Percentiles rank a stretch among this genome's conserved stretches.
Evolutionary conservation across 2,113 vertebrate genomes (phyloP).

Genomic region (Heptranchias perlo): DNA sequence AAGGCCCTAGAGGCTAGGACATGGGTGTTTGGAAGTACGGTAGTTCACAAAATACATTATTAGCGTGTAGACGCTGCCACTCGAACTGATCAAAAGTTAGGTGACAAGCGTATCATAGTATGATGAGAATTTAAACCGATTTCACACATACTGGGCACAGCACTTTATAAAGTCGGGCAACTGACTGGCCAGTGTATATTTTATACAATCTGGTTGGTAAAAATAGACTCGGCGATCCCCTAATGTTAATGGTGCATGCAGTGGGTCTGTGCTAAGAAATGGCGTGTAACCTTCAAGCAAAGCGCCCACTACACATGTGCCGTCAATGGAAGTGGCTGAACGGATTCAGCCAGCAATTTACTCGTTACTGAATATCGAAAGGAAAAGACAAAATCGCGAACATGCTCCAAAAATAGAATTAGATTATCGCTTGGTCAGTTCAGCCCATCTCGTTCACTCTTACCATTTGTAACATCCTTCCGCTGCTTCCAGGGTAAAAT

Average conservation of each 20-base stretch:
- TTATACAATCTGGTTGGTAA: background rate
- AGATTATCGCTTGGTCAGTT: background rate
- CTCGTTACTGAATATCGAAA: background rate
- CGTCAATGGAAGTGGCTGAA: background rate
- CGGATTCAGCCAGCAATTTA: background rate
- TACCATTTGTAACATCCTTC: conserved; percentile 94
- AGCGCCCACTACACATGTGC: background rate
- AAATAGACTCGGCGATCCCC: background rate
- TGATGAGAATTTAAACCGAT: background rate
- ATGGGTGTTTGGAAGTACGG: background rate
- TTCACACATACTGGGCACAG: background rate
- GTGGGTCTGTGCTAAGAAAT: background rate
- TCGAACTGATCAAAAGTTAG: background rate
- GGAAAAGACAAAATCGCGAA: background rate
- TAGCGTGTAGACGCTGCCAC: background rate
- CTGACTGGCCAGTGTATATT: background rate
- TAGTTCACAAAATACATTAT: too few species aligned
- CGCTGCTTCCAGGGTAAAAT: conserved; percentile 84
- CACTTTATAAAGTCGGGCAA: too few species aligned
- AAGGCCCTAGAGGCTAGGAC: background rate
- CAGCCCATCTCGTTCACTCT: conserved; percentile 51
- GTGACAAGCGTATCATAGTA: background rate
- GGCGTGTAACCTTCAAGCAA: background rate
- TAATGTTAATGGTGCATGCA: background rate
- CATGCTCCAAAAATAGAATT: background rate